phyloP scores from a whole-genome alignment of 2,113 vertebrate genomes.

The Lanius collurio region DNA sequence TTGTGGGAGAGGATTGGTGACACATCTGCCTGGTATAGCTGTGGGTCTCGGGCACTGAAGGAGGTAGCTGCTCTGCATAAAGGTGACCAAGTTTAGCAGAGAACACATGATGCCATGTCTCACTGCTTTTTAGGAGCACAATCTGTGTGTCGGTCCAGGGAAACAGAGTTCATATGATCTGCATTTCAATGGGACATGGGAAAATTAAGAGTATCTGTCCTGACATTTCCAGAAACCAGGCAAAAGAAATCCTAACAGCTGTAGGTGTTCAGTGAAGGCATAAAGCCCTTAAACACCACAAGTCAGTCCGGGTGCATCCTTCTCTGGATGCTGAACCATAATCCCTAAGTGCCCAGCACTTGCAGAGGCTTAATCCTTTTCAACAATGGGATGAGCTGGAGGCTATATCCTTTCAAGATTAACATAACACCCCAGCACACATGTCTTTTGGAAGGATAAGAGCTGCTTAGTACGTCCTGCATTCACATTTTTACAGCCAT shows the following conservation, averaged over 20 bases:
- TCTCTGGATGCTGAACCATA: conserved; percentile 5
- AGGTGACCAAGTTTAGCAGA: not conserved
- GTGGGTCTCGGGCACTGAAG: not conserved
- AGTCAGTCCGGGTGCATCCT: not conserved
- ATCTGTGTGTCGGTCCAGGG: not conserved
- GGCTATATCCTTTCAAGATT: conserved; percentile 31
- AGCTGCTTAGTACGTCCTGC: not conserved
- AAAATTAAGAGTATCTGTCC: not conserved
- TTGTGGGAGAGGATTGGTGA: not conserved
- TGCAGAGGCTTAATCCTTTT: conserved; percentile 27
- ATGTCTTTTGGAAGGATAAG: not conserved
- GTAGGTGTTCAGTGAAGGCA: conserved; percentile 19
- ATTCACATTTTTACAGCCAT: not conserved
- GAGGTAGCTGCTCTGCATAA: not conserved
- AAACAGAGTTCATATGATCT: not conserved
- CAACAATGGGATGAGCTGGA: conserved; percentile 45
- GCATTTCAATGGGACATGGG: not conserved
- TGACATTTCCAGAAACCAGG: not conserved
- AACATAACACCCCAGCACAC: not conserved
- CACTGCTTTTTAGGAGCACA: not conserved
- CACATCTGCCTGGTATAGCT: not conserved
- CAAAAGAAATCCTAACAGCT: not conserved
- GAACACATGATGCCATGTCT: not conserved
- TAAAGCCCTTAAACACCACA: conserved; percentile 32
- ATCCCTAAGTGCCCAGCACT: not conserved